Percentiles rank a stretch among this genome's conserved stretches.
These are phyloP conservation scores for Agrilus planipennis DNA, from an alignment of 1,140 invertebrate genomes.

Conservation along the genomic window DNA sequence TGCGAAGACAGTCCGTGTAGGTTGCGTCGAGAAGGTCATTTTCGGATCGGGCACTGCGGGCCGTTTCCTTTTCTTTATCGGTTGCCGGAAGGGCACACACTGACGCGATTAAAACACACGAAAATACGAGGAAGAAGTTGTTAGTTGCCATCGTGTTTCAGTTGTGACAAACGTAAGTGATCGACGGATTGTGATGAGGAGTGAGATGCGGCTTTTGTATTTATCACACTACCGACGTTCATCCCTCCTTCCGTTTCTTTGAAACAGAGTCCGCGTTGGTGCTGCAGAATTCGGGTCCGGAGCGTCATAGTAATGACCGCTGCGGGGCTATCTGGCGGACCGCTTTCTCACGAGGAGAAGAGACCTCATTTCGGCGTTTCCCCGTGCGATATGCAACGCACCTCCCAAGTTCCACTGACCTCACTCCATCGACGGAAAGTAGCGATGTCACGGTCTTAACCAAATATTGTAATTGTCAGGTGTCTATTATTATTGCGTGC, in stretches of 20 bases:
- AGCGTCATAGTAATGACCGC: slow-evolving; percentile 32
- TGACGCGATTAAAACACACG: slow-evolving; percentile 40
- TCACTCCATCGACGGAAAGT: not conserved
- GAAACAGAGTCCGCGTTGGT: no score
- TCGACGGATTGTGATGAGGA: slow-evolving; percentile 25
- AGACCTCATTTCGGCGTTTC: slow-evolving; percentile 28
- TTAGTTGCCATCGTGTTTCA: no score
- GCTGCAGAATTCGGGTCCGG: slow-evolving; percentile 35
- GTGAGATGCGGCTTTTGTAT: slow-evolving; percentile 29
- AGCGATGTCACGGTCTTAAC: not conserved
- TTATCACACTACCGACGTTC: slow-evolving; percentile 31
- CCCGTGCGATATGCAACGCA: slow-evolving; percentile 24
- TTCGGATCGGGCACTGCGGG: slow-evolving; percentile 42
- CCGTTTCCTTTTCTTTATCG: slow-evolving; percentile 52
- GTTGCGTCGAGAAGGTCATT: slow-evolving; percentile 65
- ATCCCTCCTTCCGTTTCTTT: slow-evolving; percentile 24
- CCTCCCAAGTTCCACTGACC: not conserved
- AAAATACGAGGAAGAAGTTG: no score
- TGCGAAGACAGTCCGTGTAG: slow-evolving; percentile 62
- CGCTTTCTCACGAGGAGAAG: slow-evolving; percentile 32
- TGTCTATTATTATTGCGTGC: no score
- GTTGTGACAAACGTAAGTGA: slow-evolving; percentile 20
- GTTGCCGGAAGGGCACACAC: slow-evolving; percentile 49
- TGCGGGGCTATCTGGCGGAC: slow-evolving; percentile 30
- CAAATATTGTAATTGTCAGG: not conserved